phyloP scores from a whole-genome alignment of 2,888 invertebrate species.

The Apotomis turbidana region DNA sequence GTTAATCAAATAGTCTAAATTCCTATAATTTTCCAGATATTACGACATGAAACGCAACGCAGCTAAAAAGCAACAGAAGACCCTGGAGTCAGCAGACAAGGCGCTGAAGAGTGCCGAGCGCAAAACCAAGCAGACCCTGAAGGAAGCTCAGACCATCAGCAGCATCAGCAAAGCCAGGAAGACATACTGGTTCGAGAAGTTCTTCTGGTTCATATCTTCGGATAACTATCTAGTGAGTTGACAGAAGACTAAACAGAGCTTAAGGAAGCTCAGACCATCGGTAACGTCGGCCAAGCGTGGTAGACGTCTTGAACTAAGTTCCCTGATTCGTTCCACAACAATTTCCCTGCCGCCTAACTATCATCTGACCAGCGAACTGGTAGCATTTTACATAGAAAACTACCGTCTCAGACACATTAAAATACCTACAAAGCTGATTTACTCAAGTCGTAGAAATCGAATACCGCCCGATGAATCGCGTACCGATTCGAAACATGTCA shows the following conservation, averaged over 20 bases:
- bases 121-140: constrained; percentile 96
- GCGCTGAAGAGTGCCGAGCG: constrained; percentile 98
- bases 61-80: constrained; percentile 97
- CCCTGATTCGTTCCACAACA: too few relatives aligned
- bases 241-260: neutral
- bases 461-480: too few relatives aligned
- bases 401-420: too few relatives aligned
- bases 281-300: too few relatives aligned
- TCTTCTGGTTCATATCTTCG: constrained; percentile 98
- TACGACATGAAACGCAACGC: constrained; percentile 96
- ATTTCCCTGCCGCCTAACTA: too few relatives aligned
- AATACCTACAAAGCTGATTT: too few relatives aligned
- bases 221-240: constrained; percentile 91
- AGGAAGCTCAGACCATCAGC: constrained; percentile 95
- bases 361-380: too few relatives aligned
- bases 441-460: too few relatives aligned
- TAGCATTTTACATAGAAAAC: too few relatives aligned
- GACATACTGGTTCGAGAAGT: constrained; percentile 99
- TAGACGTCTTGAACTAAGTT: too few relatives aligned
- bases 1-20: neutral
- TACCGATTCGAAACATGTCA: too few relatives aligned
- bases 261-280: too few relatives aligned
- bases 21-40: constrained; percentile 83
- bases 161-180: constrained; percentile 97
- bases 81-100: constrained; percentile 95